phyloP scores from a whole-genome alignment of 2,113 vertebrate species.

The Mellivora capensis region DNA sequence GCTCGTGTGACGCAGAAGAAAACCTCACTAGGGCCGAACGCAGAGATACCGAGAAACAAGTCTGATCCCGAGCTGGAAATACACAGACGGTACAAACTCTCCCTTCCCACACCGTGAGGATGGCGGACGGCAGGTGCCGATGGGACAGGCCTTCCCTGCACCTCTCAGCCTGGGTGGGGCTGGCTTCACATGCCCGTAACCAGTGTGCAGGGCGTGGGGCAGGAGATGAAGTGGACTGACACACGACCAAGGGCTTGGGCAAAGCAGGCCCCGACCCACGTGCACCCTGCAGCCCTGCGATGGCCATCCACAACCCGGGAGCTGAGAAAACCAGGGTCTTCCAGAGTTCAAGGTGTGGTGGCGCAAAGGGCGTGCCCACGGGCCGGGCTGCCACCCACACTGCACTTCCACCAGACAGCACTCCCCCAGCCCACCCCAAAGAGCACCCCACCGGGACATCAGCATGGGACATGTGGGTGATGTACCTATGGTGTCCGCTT shows the following conservation, averaged over 20 bases:
- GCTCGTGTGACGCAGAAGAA: not conserved
- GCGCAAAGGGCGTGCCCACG: not conserved
- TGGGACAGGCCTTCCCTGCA: not conserved
- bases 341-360: not conserved
- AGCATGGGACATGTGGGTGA: not conserved
- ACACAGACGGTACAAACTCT: no score
- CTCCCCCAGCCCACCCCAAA: not conserved
- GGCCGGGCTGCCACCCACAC: no score
- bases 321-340: not conserved
- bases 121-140: no score
- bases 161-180: not conserved
- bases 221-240: not conserved
- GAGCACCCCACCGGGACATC: not conserved
- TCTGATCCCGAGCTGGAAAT: not conserved
- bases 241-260: not conserved
- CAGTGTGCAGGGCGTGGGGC: not conserved
- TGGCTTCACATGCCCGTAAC: accelerated
- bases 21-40: not conserved
- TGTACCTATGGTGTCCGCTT: accelerated
- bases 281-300: not conserved
- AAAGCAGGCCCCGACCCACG: not conserved
- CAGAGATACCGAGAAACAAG: not conserved
- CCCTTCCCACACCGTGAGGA: not conserved
- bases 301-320: not conserved
- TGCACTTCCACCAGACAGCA: not conserved